Percentiles rank a stretch among this genome's conserved stretches.
phyloP scores from a whole-genome alignment of 2,113 vertebrate species.

The Salvator merianae region DNA sequence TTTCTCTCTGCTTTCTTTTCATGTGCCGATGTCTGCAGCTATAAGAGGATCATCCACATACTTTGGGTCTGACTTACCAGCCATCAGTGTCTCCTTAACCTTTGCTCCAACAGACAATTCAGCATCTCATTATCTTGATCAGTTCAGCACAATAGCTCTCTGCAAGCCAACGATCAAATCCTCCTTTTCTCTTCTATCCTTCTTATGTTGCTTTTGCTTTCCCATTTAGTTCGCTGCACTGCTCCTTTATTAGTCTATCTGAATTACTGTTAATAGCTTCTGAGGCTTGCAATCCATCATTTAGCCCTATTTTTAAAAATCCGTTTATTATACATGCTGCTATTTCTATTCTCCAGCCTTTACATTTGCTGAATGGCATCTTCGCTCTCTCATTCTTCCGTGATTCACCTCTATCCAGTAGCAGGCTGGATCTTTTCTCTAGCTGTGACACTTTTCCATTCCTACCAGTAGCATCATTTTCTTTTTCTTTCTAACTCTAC shows the following conservation, averaged over 20 bases:
- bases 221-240: constrained; percentile 48
- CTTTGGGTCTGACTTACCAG: constrained; percentile 48
- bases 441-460: constrained; percentile 23
- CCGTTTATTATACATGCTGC: constrained; percentile 40
- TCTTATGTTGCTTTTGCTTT: constrained; percentile 37
- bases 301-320: constrained; percentile 38
- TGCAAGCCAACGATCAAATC: constrained; percentile 47
- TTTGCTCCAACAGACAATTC: constrained; percentile 57
- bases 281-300: constrained; percentile 39
- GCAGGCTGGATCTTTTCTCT: constrained; percentile 15
- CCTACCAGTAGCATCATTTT: constrained; percentile 13
- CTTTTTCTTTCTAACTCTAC: constrained; percentile 30
- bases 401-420: constrained; percentile 14
- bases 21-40: constrained; percentile 16
- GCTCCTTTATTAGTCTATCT: constrained; percentile 36
- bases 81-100: constrained; percentile 54
- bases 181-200: constrained; percentile 30
- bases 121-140: constrained; percentile 63
- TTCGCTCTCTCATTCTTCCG: constrained; percentile 21
- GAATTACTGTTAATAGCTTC: constrained; percentile 40
- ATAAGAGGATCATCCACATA: constrained; percentile 43
- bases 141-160: constrained; percentile 29
- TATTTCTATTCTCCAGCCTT: constrained; percentile 38
- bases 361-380: constrained; percentile 42
- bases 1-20: constrained; percentile 14